Percentiles rank a stretch among this genome's conserved stretches.
These are phyloP conservation scores for Rhabdophis nuchalis DNA, from an alignment of 2,797 vertebrate species.

Conservation along the genomic window DNA sequence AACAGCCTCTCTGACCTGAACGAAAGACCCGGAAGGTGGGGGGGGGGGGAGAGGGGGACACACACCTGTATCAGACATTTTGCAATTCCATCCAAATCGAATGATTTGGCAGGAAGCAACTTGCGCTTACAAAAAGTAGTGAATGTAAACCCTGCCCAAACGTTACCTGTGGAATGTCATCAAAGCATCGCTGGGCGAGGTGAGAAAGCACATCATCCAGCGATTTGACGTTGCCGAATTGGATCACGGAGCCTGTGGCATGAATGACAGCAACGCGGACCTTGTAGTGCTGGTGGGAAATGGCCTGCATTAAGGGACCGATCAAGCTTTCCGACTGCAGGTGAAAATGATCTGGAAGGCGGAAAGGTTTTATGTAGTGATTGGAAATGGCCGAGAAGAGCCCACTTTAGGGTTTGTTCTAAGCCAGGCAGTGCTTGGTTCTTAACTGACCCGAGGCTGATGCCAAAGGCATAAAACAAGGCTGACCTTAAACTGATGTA, in stretches of 20 bases:
- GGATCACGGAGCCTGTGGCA: constrained; percentile 85
- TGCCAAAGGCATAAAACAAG: neutral
- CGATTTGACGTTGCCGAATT: constrained; percentile 80
- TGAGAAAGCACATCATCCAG: constrained; percentile 91
- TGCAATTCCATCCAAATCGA: neutral
- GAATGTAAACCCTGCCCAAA: neutral
- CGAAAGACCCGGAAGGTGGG: neutral
- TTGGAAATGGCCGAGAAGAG: neutral
- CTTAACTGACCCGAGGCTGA: neutral
- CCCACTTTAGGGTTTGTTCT: neutral
- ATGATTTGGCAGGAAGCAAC: neutral
- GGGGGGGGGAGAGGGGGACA: accelerated
- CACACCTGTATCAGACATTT: accelerated
- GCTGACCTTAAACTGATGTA: neutral
- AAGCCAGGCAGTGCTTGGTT: neutral
- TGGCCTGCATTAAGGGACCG: constrained; percentile 86
- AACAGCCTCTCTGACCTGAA: constrained; percentile 86
- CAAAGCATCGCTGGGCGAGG: constrained; percentile 91
- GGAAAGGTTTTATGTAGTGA: neutral
- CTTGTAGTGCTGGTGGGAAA: constrained; percentile 89
- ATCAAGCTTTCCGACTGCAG: constrained; percentile 89
- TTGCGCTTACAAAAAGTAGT: neutral
- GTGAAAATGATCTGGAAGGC: constrained; percentile 85
- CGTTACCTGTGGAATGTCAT: constrained; percentile 87
- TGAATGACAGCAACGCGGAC: constrained; percentile 87